Evolutionary conservation across 2,888 invertebrate species (phyloP), one percentile per base, ranked within the genome.

Genomic region (Ischnura elegans): DNA sequence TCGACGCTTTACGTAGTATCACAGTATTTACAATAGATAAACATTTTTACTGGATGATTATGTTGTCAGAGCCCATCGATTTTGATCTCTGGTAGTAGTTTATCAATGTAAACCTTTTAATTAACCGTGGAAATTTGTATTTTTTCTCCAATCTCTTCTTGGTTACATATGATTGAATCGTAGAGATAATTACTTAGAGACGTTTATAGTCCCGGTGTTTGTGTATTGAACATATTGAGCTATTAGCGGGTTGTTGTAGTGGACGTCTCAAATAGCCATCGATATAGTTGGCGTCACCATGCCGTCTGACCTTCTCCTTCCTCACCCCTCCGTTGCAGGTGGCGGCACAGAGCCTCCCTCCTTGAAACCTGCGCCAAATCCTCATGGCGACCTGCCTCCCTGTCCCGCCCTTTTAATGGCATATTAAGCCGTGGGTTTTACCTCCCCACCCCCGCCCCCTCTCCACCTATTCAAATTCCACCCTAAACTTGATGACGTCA

Each of bases 401-500:
- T 16, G 25, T 45, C 66, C 61, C 43, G 61, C 90, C 55, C 90
- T 90, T 76, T 76, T 90, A 61, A 90, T 61, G 90, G 61, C 61
- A 66, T 90, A 90, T 90, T 90, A 90, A 61, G 43, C 90, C 66
- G 2, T 25, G 43, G 55, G 55, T 90, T 25, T 16, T 36, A n/a
- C 13, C 13, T 29, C 66, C 8, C 16, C 10, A n/a, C 5, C 76
- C 43, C 86, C 86, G 4, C 2, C 46, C 87, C 55, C 46, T 46
- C 46, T 45, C 66, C 3, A 4, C n/a, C 29, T 21, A 29, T 66
- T 4, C 6, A 29, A 13, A 29, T 42, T 61, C 61, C 55, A 55
- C 90, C 55, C 43, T 55, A 36, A 90, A 61, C 25, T 90, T 90
- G 90, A 90, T 90, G 90, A 90, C 90, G 90, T 66, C 61, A 90